Evolutionary conservation across 64 coral and sea anemone species (phyloP).

Genomic region (Cladopsammia gracilis): DNA sequence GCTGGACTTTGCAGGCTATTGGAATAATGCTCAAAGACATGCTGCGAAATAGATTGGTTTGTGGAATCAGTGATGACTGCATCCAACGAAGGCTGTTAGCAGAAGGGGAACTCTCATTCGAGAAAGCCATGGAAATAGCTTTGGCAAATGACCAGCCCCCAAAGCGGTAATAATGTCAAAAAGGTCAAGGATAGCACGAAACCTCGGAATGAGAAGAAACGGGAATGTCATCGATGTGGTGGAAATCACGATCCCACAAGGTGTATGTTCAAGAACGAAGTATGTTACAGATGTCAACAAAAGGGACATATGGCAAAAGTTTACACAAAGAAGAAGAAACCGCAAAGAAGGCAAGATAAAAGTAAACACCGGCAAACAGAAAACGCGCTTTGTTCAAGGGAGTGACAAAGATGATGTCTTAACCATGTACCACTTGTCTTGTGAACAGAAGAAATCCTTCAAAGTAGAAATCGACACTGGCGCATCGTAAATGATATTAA

Average conservation of each 20-base stretch:
- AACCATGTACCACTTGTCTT: conserved; percentile 48
- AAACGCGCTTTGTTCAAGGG: background rate
- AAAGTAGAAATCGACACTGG: conserved; percentile 80
- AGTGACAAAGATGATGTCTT: conserved; percentile 38
- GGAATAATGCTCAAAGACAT: conserved; percentile 37
- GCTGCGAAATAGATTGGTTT: conserved; percentile 63
- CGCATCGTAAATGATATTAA: conserved; percentile 38
- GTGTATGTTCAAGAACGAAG: conserved; percentile 48
- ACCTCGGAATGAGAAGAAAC: background rate
- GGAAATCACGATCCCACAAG: conserved; percentile 49
- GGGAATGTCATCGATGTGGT: conserved; percentile 45
- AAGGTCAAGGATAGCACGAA: background rate
- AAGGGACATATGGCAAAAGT: conserved; percentile 56
- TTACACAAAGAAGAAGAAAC: background rate
- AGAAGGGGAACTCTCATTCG: conserved; percentile 18
- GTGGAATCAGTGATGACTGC: conserved; percentile 18
- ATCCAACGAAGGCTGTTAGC: conserved; percentile 35
- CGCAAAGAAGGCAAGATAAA: background rate
- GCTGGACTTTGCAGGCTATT: conserved; percentile 29
- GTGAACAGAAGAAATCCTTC: conserved; percentile 35
- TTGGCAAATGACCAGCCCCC: background rate
- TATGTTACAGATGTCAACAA: conserved; percentile 66
- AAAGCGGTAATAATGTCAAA: background rate
- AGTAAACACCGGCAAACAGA: background rate
- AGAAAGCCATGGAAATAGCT: conserved; percentile 60